Base-by-base conservation (phyloP, 2,797 vertebrate species). In the Lithobates sylvaticus region DNA sequence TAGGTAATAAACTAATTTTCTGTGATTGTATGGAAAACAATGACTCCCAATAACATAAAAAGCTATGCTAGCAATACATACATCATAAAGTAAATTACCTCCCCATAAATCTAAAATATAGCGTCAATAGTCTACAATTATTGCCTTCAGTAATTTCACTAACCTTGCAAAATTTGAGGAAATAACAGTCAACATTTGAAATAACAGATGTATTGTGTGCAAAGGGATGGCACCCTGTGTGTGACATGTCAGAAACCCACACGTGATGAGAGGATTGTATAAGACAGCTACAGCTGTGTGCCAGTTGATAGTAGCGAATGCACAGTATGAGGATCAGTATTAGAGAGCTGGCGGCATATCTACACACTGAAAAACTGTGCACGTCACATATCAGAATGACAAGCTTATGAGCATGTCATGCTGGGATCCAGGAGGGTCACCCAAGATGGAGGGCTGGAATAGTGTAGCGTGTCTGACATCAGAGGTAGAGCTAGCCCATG, bases 361-460 rank as follows among this genome's bases (percentile, higher is more conserved):
- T 27, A 54, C 73, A 65, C 54, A 76, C 26, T 27, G 64, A 47
- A 42, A 36, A 74, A 64, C 36, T 68, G 69, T 67, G 58, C 69
- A 54, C 29, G 39, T 67, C 76, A 80, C 76, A 64, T 21, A 65
- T 83, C 81, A 74, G 50, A 73, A 34, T 65, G 75, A 84, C 68
- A 65, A 65, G 36, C 54, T 61, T 58, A 39, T 65, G 54, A 65
- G 69, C 27, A 65, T 54, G 44, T 76, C 84, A 86, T 71, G 65
- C 71, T 76, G 84, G 36, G 78, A 80, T 8, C 39, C 65, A 68
- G 32, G 36, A 23, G 27, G 44, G 77, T 32, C 72, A 42, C 72
- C 29, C 16, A 27, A 69, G 34, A 78, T 13, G 13, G 9, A 39
- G 21, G 27, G 21, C 36, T 47, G 29, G 83, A 29, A 47, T n/a